Base-by-base conservation (phyloP, 1,140 invertebrate species). In the Nasonia giraulti region DNA sequence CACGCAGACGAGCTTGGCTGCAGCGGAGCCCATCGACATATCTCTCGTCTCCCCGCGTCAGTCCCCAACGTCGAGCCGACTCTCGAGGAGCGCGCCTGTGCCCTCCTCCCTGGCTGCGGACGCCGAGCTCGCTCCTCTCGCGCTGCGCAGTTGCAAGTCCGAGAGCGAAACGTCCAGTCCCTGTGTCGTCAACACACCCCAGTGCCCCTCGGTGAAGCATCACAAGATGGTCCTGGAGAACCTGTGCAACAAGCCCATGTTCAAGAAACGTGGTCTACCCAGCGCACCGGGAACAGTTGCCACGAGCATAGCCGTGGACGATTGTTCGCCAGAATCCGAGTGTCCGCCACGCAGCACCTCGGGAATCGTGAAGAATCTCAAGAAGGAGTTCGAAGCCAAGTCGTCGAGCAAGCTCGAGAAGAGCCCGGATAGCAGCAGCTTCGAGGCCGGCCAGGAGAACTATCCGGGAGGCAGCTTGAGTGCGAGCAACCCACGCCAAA, bases 381-480 rank as follows among this genome's bases (percentile, higher is more conserved):
- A 97, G 91, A 96, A 96, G 91, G 96, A 97, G 90, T 97, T 97
- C 90, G 97, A 97, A 92, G 96, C 96, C 11, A 97, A 97, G 89
- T 96, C 89, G 27, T 88, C 95, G 6, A 94, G 92, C 69, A 90
- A 89, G 68, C 78, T 89, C 17, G 91, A 92, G 62, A 91, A 90
- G 80, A 90, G 91, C 88, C 88, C 93, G 8, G 90, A 93, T 40
- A 86, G 85, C 82, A 85, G 10, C 14, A 50, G 84, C 84, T 89
- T 89, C 86, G 90, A 92, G 78, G 90, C 84, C 7, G 27, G 79
- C 76, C 86, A 88, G 87, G 80, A 82, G 37, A 71, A 33, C 62
- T 66, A 31, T 20, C 17, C 31, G n/a, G 68, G 55, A 80, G 44
- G 77, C 69, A 50, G 69, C 71, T 10, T 84, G 10, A 86, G 82